Base-by-base conservation (phyloP, 2,888 invertebrate species). In the Hydropsyche betteni region DNA sequence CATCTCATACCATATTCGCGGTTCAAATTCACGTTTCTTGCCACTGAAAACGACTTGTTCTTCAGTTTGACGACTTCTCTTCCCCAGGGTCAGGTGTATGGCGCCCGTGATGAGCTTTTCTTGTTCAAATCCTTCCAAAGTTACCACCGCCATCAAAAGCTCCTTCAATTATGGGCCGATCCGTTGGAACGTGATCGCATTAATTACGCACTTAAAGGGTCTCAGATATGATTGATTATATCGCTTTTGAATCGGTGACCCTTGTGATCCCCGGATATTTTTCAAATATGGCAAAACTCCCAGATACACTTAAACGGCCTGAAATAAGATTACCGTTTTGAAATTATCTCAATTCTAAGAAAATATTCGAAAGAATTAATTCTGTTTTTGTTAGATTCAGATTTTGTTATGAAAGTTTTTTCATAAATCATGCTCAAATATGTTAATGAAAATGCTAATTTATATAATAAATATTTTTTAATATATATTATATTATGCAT, bases 141-240 rank as follows among this genome's bases (percentile, higher is more conserved):
- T 58, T 58, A 8, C 16, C 24, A 24, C 24, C 58, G 58, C 16
- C 24, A 58, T 58, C 58, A 58, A 58, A 58, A 58, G 58, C 58
- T 16, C 58, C 58, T 58, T 58, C 58, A 58, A 58, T 58, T 58
- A 58, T 16, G 58, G 58, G 5, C 58, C 58, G 2, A 58, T 58
- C 24, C 58, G 58, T 16, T 58, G 8, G 24, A 14, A 44, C 6
- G 44, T 16, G 16, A 14, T 24, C 58, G 58, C 24, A 58, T 58
- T 58, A 58, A 58, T 58, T 58, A 58, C 58, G 16, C 58, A 58
- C 58, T 58, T 58, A 58, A 58, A 24, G 24, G 24, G 24, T 8
- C 24, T n/a, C 14, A 4, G 58, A 58, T 58, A 58, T 58, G 58
- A 58, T 58, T 58, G 24, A 58, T 58, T 58, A 58, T 58, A 8